Base-by-base conservation (phyloP, 2,113 vertebrate genomes). In the Osmerus mordax region DNA sequence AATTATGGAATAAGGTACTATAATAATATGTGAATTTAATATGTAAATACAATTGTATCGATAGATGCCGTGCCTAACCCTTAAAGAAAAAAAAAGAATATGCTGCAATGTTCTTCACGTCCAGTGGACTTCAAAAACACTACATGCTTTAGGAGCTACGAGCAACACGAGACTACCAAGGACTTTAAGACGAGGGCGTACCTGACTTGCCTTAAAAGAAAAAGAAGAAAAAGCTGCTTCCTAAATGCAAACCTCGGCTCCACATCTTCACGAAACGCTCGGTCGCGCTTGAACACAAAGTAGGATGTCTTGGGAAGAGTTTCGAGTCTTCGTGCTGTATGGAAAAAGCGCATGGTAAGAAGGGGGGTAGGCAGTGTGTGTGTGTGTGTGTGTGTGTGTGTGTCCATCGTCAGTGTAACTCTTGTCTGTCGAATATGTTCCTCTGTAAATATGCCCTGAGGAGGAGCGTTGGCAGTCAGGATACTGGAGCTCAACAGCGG, bases 1-100 rank as follows among this genome's bases (percentile, higher is more conserved):
- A 63, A 81, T 69, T 84, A 81, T 84, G 75, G 73, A 79, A 74
- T 79, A 82, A 81, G 86, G 86, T 86, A 89, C 86, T 81, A 79
- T 83, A 64, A 75, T 72, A 73, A 79, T 69, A 85, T 80, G 80
- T 87, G 85, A 83, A 86, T 82, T 64, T 76, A 86, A 78, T 59
- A 72, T 89, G 88, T 89, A 89, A 83, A 88, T 86, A 85, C 41
- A 78, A 81, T 23, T 78, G 77, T 76, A 29, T 68, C 23, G 0
- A 67, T 80, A 67, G 81, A 76, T 55, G 71, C 81, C 63, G 67
- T 67, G 78, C 83, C 78, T 73, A 55, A 70, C 68, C 72, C 51
- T n/a, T 52, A 78, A 70, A 73, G 65, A 58, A 67, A 63, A 63
- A 58, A 41, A 23, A 23, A 32, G 65, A 71, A 69, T 79, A 61